Percentiles rank a stretch among this genome's conserved stretches.
Evolutionary conservation across 2,888 invertebrate genomes (phyloP).

Genomic region (Stenurella melanura): DNA sequence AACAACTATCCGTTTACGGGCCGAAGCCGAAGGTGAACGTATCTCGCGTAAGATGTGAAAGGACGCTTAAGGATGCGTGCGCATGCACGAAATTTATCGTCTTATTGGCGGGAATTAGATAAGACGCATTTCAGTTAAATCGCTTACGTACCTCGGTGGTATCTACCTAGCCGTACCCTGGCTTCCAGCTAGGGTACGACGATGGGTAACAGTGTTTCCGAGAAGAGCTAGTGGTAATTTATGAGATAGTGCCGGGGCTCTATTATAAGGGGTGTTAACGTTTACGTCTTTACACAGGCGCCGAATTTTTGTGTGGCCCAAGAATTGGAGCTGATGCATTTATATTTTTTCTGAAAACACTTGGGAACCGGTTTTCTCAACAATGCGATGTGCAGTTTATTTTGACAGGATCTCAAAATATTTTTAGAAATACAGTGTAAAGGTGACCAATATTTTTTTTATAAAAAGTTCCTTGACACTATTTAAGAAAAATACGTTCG

Average conservation of each 20-base stretch:
- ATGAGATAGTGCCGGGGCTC: neutral
- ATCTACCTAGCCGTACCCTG: conserved; percentile 2
- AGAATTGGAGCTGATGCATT: neutral
- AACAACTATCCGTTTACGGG: conserved; percentile 22
- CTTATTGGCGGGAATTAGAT: conserved; percentile 31
- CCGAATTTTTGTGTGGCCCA: neutral
- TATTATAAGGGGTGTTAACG: conserved; percentile 1
- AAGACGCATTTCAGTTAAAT: conserved; percentile 29
- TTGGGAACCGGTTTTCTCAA: neutral
- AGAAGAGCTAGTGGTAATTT: conserved; percentile 14
- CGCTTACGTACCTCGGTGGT: neutral
- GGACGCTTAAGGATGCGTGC: conserved; percentile 18
- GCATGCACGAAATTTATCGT: neutral
- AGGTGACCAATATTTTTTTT: too few species aligned
- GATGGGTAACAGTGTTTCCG: conserved; percentile 9
- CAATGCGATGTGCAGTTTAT: too few species aligned
- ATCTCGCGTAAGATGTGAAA: conserved; percentile 7
- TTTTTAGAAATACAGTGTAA: too few species aligned
- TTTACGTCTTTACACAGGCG: neutral
- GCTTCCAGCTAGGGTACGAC: neutral
- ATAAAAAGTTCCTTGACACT: too few species aligned
- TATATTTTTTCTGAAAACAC: neutral
- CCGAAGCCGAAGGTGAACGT: conserved; percentile 27
- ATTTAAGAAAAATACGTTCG: too few species aligned
- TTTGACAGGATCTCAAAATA: too few species aligned